These are phyloP conservation scores for Neotoma lepida DNA, from an alignment of 2,113 vertebrate genomes.

Conservation along the genomic window DNA sequence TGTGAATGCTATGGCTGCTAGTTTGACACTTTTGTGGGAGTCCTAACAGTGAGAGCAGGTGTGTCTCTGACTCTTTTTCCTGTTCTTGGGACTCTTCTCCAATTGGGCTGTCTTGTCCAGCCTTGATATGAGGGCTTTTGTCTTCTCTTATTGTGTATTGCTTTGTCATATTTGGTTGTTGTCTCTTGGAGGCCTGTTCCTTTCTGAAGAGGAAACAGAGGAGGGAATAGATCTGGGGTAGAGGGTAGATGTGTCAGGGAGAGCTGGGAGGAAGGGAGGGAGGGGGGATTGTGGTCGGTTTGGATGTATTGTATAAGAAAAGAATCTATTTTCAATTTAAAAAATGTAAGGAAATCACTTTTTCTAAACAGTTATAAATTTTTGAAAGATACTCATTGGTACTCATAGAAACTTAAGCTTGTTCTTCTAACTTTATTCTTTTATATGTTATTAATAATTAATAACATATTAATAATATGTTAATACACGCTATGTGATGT, in stretches of 20 bases:
- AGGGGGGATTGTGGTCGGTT: fast-evolving
- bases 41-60: too few relatives aligned
- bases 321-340: not conserved
- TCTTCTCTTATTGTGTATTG: not conserved
- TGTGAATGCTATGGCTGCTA: too few relatives aligned
- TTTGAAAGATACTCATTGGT: not conserved
- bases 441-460: too few relatives aligned
- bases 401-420: not conserved
- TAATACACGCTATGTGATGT: not conserved
- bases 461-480: not conserved
- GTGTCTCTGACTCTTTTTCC: not conserved
- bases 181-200: not conserved
- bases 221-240: not conserved
- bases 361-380: conserved; percentile 41
- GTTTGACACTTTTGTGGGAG: not conserved
- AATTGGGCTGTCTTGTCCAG: not conserved
- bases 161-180: not conserved
- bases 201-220: not conserved
- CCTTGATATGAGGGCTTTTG: not conserved
- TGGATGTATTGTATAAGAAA: not conserved
- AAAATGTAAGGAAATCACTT: not conserved
- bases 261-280: fast-evolving
- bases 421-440: not conserved
- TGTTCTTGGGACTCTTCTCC: not conserved
- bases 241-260: not conserved